Conservation (phyloP, 2,113 vertebrate genomes). For the Parus major region DNA sequence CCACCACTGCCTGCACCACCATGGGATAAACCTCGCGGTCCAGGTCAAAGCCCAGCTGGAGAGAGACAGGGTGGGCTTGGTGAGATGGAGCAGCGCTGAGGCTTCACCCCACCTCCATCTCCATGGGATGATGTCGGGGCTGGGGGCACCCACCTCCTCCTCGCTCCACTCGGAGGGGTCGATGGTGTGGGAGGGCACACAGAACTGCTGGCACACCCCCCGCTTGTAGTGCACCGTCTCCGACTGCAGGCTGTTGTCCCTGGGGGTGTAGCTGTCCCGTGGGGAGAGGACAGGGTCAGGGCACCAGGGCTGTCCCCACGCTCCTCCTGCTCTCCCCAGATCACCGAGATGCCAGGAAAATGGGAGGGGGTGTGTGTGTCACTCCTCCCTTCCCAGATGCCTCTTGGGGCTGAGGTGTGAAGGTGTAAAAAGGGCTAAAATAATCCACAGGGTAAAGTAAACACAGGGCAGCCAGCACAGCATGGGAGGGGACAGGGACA, state of each 20-base stretch:
- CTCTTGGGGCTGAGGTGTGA: background rate
- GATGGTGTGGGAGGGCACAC: conserved; percentile 91
- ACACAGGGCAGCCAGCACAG: background rate
- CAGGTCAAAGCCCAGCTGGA: conserved; percentile 90
- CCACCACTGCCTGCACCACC: conserved; percentile 94
- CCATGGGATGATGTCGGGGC: accelerated
- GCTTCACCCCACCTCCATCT: background rate
- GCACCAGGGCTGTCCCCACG: background rate
- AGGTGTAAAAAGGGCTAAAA: background rate
- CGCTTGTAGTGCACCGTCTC: conserved; percentile 94
- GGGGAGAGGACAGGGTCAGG: background rate
- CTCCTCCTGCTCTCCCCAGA: background rate
- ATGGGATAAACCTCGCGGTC: conserved; percentile 94
- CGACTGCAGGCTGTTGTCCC: conserved; percentile 90
- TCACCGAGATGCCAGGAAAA: background rate
- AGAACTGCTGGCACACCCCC: conserved; percentile 96
- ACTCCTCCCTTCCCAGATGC: background rate
- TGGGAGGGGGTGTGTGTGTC: background rate
- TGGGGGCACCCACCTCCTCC: conserved; percentile 83
- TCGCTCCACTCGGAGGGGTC: conserved; percentile 95
- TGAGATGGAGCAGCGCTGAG: background rate
- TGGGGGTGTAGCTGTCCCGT: conserved; percentile 85
- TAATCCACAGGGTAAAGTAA: background rate
- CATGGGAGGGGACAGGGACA: background rate
- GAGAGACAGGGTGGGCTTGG: background rate